Percentiles rank a stretch among this genome's conserved stretches.
Conservation (phyloP, 1,140 invertebrate genomes). For the Ceratoteleas bidentatus region DNA sequence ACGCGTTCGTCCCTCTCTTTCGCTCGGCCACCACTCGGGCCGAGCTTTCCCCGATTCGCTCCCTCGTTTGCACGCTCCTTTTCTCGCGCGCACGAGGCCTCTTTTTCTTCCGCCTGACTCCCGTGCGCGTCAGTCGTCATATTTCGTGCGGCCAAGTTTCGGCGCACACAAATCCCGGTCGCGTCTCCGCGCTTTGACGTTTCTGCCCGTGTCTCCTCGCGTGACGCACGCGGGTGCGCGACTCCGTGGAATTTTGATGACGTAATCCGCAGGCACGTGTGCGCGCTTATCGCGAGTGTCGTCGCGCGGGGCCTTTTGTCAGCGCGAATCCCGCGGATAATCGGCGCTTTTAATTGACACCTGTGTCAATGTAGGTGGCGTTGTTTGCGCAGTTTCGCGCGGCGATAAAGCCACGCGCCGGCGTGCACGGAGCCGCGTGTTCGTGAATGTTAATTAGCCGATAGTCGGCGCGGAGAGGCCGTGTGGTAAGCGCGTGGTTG, state of each 20-base stretch:
- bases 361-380: slow-evolving; percentile 77
- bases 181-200: slow-evolving; percentile 69
- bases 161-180: slow-evolving; percentile 76
- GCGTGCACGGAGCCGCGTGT: slow-evolving; percentile 53
- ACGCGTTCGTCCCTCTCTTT: slow-evolving; percentile 66
- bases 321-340: slow-evolving; percentile 36
- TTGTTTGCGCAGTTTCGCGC: slow-evolving; percentile 75
- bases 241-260: no score
- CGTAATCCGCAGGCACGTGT: no score
- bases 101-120: slow-evolving; percentile 59
- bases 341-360: slow-evolving; percentile 68
- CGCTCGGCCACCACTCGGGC: slow-evolving; percentile 59
- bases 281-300: no score
- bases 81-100: slow-evolving; percentile 60
- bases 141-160: slow-evolving; percentile 77
- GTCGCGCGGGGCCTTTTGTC: slow-evolving; percentile 44
- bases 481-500: slow-evolving; percentile 57
- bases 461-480: slow-evolving; percentile 59
- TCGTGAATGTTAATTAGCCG: slow-evolving; percentile 73
- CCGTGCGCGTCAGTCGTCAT: slow-evolving; percentile 75
- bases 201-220: no score
- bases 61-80: slow-evolving; percentile 67
- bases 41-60: slow-evolving; percentile 64
- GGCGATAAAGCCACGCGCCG: slow-evolving; percentile 69
- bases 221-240: no score